Conservation (phyloP, 2,888 invertebrate species). For the Arctia plantaginis region DNA sequence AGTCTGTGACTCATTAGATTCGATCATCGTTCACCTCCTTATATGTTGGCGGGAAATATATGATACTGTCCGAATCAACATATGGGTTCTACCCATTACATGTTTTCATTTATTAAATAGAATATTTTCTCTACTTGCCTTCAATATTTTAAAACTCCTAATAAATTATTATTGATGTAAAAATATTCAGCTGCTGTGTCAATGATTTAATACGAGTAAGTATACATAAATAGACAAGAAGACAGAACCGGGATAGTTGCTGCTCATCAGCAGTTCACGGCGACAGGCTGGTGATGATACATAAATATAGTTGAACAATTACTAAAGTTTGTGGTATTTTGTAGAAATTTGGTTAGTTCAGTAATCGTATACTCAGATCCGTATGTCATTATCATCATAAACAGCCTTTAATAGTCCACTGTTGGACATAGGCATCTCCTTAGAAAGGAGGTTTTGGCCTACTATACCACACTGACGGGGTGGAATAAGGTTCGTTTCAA, state of each 20-base stretch:
- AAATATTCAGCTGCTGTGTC: too few species aligned
- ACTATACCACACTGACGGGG: too few species aligned
- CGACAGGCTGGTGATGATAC: not conserved
- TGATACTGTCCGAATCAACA: slow-evolving; percentile 40
- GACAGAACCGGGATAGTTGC: not conserved
- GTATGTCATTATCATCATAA: too few species aligned
- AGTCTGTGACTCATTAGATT: slow-evolving; percentile 54
- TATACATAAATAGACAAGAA: not conserved
- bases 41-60: slow-evolving; percentile 30
- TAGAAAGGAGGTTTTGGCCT: too few species aligned
- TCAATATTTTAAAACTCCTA: slow-evolving; percentile 13
- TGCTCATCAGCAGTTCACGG: not conserved
- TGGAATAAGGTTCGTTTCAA: too few species aligned
- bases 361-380: not conserved
- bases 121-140: slow-evolving; percentile 25
- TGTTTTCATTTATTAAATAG: slow-evolving; percentile 35
- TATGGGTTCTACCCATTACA: slow-evolving; percentile 35
- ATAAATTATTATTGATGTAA: too few species aligned
- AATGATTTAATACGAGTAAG: not conserved
- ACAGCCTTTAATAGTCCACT: too few species aligned
- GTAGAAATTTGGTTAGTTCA: not conserved
- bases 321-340: not conserved
- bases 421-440: too few species aligned
- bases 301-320: too few species aligned
- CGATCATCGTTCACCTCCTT: slow-evolving; percentile 31